Evolutionary conservation across 2,113 vertebrate genomes (phyloP).

Genomic region (Scomber colias): DNA sequence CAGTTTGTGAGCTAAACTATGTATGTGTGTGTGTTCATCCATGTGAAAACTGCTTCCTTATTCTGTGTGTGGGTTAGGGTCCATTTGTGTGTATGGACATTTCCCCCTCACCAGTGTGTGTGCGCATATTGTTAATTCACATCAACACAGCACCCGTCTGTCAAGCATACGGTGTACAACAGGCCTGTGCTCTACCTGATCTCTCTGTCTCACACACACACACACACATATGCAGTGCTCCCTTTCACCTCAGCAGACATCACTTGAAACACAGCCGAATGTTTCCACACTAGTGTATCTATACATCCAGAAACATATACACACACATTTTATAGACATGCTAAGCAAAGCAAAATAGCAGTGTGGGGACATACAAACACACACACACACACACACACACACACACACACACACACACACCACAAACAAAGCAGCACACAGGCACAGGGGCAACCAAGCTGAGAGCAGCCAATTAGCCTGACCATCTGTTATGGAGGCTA

Average conservation of each 20-base stretch:
- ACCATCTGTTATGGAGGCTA: constrained; percentile 50
- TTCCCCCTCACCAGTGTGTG: background rate
- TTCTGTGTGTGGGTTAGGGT: background rate
- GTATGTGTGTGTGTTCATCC: background rate
- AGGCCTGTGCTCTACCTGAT: background rate
- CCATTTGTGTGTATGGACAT: background rate
- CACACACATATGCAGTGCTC: background rate
- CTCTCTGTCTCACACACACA: background rate
- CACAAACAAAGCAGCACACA: constrained; percentile 34
- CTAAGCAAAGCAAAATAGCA: constrained; percentile 14
- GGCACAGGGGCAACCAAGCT: constrained; percentile 36
- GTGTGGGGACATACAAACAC: background rate
- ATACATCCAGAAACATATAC: constrained; percentile 7
- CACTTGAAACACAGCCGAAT: constrained; percentile 7
- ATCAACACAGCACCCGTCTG: constrained; percentile 28
- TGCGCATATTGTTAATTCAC: constrained; percentile 20
- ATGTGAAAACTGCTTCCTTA: background rate
- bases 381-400: constrained; percentile 9
- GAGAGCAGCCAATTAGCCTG: constrained; percentile 61
- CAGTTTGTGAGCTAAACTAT: background rate
- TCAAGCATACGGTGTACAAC: constrained; percentile 32
- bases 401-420: constrained; percentile 7
- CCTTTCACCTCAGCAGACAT: background rate
- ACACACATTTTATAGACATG: background rate
- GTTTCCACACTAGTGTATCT: constrained; percentile 4